Evolutionary conservation across 2,888 invertebrate genomes (phyloP), one percentile per base, ranked within the genome.

Genomic region (Polietes domitor): DNA sequence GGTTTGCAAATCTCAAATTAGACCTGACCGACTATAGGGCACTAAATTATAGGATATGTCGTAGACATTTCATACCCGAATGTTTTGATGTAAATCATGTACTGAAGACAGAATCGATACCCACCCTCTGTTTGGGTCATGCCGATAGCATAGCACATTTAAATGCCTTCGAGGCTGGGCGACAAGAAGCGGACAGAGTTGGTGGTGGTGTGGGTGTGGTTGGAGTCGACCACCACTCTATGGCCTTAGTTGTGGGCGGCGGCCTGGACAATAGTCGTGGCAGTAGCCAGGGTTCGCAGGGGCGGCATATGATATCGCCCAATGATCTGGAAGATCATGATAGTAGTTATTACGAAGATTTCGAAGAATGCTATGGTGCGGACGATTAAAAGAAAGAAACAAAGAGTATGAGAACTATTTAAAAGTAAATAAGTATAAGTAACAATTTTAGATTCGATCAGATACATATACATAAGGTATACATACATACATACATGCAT

Each of bases 71-170:
- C 37, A 87, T 89, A 58, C 50, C 85, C 10, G 71, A 79, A 55
- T 88, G 89, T 76, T 87, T 90, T 58, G 74, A 75, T 17, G 70
- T 78, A 28, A 83, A 58, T 65, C 53, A 75, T 24, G 3, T 4
- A 1, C 82, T 91, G 24, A 86, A 87, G 10, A 58, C 82, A 0
- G 90, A 90, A 15, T 90, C 91, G 5, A 86, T 89, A 24, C 90
- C 90, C n/a, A 90, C 91, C 7, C 83, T 89, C 58, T 87, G 87
- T 65, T 80, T 90, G 26, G 88, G 86, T 15, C 90, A 90, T 76
- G 80, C 76, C 2, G 91, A 90, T 71, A 81, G 76, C 28, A 89
- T 90, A 65, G 86, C 88, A 0, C 41, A 78, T 75, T 80, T 75
- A 3, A 84, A 81, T 53, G 74, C 32, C 21, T 37, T 28, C 15